Evolutionary conservation across 2,888 invertebrate genomes (phyloP).

Genomic region (Scelioninae gen. 2): DNA sequence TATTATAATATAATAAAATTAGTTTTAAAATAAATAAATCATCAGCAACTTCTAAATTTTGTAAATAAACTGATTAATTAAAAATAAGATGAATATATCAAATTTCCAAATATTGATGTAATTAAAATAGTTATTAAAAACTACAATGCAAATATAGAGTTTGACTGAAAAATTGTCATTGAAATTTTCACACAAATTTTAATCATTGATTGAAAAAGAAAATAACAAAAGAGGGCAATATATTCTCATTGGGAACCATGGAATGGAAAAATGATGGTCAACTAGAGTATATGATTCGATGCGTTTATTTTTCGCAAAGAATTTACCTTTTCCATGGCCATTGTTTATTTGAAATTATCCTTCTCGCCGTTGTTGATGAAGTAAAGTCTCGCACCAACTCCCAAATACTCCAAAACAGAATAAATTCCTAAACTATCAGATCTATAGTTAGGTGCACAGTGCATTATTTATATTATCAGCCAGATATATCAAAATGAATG

Average conservation of each 20-base stretch:
- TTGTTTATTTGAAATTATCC: slow-evolving; percentile 55
- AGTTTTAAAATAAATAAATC: too few relatives aligned
- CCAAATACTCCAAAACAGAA: slow-evolving; percentile 54
- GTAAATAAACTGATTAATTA: too few relatives aligned
- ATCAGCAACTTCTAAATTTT: too few relatives aligned
- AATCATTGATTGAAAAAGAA: slow-evolving; percentile 5
- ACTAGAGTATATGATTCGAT: slow-evolving; percentile 46
- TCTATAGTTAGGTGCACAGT: slow-evolving; percentile 36
- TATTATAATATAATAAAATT: too few relatives aligned
- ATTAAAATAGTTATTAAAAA: too few relatives aligned
- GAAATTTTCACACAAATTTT: slow-evolving; percentile 6
- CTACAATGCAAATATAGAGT: neutral
- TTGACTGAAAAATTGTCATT: neutral
- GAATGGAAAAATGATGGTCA: slow-evolving; percentile 49
- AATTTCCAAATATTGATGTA: neutral
- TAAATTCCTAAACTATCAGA: slow-evolving; percentile 53
- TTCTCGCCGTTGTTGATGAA: slow-evolving; percentile 48
- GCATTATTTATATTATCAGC: slow-evolving; percentile 24
- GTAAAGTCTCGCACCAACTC: slow-evolving; percentile 53
- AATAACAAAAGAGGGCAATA: slow-evolving; percentile 1
- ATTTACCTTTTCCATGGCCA: slow-evolving; percentile 60
- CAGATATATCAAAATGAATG: too few relatives aligned
- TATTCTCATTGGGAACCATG: slow-evolving; percentile 17
- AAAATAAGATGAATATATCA: too few relatives aligned
- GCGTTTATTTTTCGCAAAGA: slow-evolving; percentile 40